phyloP scores from a whole-genome alignment of 2,888 invertebrate species.

The Drosophila neutralis region DNA sequence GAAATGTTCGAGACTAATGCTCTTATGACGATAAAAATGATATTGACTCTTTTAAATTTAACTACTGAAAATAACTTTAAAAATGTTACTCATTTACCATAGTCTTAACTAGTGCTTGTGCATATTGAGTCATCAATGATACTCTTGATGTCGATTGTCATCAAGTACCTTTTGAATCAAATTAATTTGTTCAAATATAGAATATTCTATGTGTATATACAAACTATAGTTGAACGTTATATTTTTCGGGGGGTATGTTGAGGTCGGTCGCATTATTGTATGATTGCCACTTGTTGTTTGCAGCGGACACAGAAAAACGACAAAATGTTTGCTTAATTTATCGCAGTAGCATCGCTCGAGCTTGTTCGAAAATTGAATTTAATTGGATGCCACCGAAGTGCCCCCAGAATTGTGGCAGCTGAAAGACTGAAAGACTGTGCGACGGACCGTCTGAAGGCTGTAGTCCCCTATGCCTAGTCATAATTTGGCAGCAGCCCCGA shows the following conservation, averaged over 20 bases:
- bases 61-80: not conserved
- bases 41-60: not conserved
- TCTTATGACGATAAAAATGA: not conserved
- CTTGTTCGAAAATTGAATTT: conserved; percentile 77
- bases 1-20: not conserved
- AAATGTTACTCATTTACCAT: not conserved
- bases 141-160: not conserved
- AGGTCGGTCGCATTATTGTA: conserved; percentile 5
- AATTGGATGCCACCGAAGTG: conserved; percentile 77
- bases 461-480: conserved; percentile 67
- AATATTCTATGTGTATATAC: not conserved
- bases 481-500: conserved; percentile 65
- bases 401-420: conserved; percentile 44
- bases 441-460: not conserved
- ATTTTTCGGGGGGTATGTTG: conserved; percentile 23
- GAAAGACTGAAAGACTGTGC: not conserved
- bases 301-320: conserved; percentile 32
- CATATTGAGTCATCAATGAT: not conserved
- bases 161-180: not conserved
- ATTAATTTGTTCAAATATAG: not conserved
- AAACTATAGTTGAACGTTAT: not conserved
- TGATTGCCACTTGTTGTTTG: conserved; percentile 13
- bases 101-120: not conserved
- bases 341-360: conserved; percentile 77
- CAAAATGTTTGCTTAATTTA: conserved; percentile 78